Evolutionary conservation across 2,113 vertebrate species (phyloP), one percentile per base, ranked within the genome.

Genomic region (Chloropsis hardwickii): DNA sequence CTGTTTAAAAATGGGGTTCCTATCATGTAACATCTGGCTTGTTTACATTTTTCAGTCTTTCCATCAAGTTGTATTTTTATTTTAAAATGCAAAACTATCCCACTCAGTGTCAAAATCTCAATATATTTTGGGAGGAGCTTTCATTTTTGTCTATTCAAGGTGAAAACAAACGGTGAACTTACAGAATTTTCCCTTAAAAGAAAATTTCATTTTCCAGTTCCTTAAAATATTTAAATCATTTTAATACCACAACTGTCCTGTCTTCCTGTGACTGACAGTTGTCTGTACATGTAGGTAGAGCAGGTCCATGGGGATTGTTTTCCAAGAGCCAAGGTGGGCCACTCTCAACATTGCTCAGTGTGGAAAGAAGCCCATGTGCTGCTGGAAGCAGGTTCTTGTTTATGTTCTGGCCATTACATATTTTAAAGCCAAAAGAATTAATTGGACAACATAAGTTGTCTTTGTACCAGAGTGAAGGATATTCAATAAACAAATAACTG

Each of bases 301-400:
- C 39, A 76, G 28, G 21, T 80, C 44, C 40, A 9, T 50, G 35
- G 53, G 50, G 33, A 11, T 17, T 71, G 37, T 31, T 87, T 81
- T 57, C 50, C 35, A n/a, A 37, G 51, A 33, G 53, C 28, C 56
- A 69, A 62, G 22, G 51, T 62, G 39, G 12, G 6, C 35, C 0
- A 1, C 35, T 50, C 31, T 77, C 48, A 53, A 1, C 0, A 1
- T 31, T 51, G 21, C 47, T 81, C 7, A 12, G 24, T 19, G 25
- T 70, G 22, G 25, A 73, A 80, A 27, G 12, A 65, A 83, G 19
- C 35, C 16, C 71, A 58, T 0, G 14, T 51, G 60, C 14, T 1
- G 2, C 76, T 81, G 50, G 25, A 64, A 79, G 20, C 18, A 57
- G 20, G 2, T 72, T 79, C 42, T 88, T 65, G 10, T 84, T 91